phyloP scores from a whole-genome alignment of 2,113 vertebrate species.

The Cynoglossus semilaevis region DNA sequence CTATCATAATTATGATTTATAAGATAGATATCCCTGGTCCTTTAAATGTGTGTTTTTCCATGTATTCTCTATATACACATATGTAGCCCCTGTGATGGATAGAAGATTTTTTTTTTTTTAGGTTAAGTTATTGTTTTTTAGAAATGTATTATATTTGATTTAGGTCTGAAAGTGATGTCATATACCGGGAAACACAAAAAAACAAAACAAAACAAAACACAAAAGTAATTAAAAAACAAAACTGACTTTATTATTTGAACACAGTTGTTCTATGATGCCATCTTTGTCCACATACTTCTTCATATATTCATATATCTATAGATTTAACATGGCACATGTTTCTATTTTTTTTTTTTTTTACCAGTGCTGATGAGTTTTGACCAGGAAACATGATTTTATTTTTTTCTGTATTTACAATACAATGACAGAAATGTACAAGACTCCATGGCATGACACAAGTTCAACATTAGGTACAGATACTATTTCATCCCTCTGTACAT shows the following conservation, averaged over 20 bases:
- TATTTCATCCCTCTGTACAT: slow-evolving; percentile 89
- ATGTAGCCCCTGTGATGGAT: too few relatives aligned
- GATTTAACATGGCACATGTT: slow-evolving; percentile 86
- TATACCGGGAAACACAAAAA: too few relatives aligned
- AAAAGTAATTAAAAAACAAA: slow-evolving; percentile 79
- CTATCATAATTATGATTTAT: too few relatives aligned
- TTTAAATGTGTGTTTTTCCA: too few relatives aligned
- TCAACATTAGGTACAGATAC: slow-evolving; percentile 88
- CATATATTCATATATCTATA: slow-evolving; percentile 77
- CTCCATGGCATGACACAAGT: slow-evolving; percentile 86
- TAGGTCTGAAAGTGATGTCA: too few relatives aligned
- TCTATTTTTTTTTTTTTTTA: slow-evolving; percentile 60
- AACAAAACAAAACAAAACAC: slow-evolving; percentile 79
- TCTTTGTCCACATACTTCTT: slow-evolving; percentile 65
- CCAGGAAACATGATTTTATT: slow-evolving; percentile 78
- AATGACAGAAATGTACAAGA: slow-evolving; percentile 94
- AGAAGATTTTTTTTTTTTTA: too few relatives aligned
- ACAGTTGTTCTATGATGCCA: slow-evolving; percentile 70
- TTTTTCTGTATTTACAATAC: slow-evolving; percentile 91
- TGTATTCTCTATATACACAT: too few relatives aligned
- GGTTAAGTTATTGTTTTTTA: too few relatives aligned
- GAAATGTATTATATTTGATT: too few relatives aligned
- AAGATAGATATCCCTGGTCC: too few relatives aligned
- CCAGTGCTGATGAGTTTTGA: slow-evolving; percentile 89
- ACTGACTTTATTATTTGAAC: slow-evolving; percentile 76